Percentiles rank a stretch among this genome's conserved stretches.
Conservation (phyloP, 2,113 vertebrate species). For the Lathamus discolor region DNA sequence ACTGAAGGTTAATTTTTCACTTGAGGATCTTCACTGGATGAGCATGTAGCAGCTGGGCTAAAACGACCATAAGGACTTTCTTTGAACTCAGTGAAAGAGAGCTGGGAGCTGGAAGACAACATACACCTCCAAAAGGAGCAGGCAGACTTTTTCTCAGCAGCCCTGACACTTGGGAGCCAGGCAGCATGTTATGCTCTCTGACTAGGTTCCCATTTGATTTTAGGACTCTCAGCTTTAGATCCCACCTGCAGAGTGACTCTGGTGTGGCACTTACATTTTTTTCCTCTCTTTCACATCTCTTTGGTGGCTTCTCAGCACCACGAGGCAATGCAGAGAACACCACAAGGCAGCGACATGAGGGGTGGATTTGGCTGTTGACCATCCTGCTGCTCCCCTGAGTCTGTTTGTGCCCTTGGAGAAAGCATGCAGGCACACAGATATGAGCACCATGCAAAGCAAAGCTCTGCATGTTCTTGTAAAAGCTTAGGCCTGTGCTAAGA, state of each 20-base stretch:
- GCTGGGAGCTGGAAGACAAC: background rate
- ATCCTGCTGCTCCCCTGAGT: background rate
- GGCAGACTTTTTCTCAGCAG: background rate
- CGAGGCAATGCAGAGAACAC: background rate
- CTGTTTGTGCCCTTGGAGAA: background rate
- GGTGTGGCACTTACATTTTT: fast-evolving
- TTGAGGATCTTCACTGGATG: background rate
- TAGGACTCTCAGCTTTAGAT: background rate
- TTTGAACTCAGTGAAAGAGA: background rate
- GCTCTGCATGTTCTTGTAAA: background rate
- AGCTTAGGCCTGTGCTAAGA: background rate
- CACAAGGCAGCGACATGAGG: background rate
- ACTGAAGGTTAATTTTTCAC: background rate
- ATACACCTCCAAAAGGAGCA: background rate
- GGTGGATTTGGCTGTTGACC: background rate
- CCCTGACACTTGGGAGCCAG: background rate
- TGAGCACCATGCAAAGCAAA: background rate
- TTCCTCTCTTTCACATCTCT: background rate
- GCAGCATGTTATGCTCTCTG: background rate
- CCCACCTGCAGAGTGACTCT: background rate
- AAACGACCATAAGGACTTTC: background rate
- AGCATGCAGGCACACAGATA: background rate
- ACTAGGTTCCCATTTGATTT: background rate
- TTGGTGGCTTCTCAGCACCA: background rate
- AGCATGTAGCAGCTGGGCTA: background rate